Evolutionary conservation across 2,797 vertebrate genomes (phyloP).

Genomic region (Lepus oiostolus): DNA sequence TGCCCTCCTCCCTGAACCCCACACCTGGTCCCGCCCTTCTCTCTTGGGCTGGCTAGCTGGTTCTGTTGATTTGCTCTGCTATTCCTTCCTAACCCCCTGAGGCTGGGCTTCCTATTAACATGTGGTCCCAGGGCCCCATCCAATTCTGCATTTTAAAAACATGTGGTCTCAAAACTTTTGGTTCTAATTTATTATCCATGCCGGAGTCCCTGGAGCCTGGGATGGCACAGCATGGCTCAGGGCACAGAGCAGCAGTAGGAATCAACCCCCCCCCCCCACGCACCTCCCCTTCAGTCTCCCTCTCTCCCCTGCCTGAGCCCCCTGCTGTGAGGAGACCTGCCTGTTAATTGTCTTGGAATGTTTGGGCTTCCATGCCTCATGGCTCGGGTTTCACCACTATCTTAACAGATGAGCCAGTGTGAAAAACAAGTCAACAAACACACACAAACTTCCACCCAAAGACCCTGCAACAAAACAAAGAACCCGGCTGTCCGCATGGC

Average conservation of each 20-base stretch:
- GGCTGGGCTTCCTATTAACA: slow-evolving; percentile 93
- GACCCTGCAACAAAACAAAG: neutral
- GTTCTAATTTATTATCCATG: slow-evolving; percentile 90
- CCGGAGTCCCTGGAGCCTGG: neutral
- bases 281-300: too few relatives aligned
- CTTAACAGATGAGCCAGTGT: slow-evolving; percentile 49
- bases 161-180: slow-evolving; percentile 89
- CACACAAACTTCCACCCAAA: neutral
- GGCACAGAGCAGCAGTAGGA: slow-evolving; percentile 49
- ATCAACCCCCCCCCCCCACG: neutral
- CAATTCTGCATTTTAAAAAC: slow-evolving; percentile 88
- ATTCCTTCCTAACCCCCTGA: slow-evolving; percentile 89
- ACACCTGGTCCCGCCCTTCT: slow-evolving; percentile 75
- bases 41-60: neutral
- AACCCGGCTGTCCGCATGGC: neutral
- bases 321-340: neutral
- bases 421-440: slow-evolving; percentile 46
- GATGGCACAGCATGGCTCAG: slow-evolving; percentile 84
- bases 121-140: slow-evolving; percentile 92
- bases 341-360: slow-evolving; percentile 44
- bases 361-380: slow-evolving; percentile 11
- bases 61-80: slow-evolving; percentile 89
- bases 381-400: neutral
- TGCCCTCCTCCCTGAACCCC: slow-evolving; percentile 31
- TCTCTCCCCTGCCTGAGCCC: neutral